Percentiles rank a stretch among this genome's conserved stretches.
phyloP scores from a whole-genome alignment of 2,113 vertebrate species.

The Protobothrops flavoviridis region DNA sequence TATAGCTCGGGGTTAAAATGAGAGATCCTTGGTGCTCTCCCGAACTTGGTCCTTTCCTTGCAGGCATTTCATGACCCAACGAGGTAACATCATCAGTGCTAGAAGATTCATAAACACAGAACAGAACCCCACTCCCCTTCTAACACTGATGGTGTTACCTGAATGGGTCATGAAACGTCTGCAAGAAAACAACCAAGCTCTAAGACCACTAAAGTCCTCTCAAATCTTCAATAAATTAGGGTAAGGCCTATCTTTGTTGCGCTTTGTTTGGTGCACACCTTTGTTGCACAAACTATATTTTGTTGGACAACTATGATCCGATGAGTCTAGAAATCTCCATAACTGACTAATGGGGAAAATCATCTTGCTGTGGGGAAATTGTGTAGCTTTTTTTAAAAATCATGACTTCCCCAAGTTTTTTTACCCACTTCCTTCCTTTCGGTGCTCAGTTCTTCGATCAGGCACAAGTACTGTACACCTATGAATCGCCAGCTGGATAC shows the following conservation, averaged over 20 bases:
- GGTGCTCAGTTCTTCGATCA: slow-evolving; percentile 86
- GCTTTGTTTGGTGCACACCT: background rate
- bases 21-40: background rate
- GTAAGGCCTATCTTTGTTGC: background rate
- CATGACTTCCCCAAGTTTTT: background rate
- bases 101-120: background rate
- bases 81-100: background rate
- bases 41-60: background rate
- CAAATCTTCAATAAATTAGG: background rate
- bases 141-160: background rate
- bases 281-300: background rate
- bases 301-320: background rate
- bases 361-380: background rate
- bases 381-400: background rate
- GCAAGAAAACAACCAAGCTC: background rate
- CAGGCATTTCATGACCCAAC: background rate
- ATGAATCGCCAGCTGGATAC: slow-evolving; percentile 89
- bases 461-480: slow-evolving; percentile 88
- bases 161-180: background rate
- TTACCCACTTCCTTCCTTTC: background rate
- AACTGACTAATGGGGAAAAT: background rate
- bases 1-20: background rate
- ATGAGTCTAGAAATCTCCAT: background rate
- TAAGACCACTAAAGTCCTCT: background rate
- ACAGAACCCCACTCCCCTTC: background rate